These are phyloP conservation scores for Medauroidea extradentata DNA, from an alignment of 1,140 invertebrate species.

Conservation along the genomic window DNA sequence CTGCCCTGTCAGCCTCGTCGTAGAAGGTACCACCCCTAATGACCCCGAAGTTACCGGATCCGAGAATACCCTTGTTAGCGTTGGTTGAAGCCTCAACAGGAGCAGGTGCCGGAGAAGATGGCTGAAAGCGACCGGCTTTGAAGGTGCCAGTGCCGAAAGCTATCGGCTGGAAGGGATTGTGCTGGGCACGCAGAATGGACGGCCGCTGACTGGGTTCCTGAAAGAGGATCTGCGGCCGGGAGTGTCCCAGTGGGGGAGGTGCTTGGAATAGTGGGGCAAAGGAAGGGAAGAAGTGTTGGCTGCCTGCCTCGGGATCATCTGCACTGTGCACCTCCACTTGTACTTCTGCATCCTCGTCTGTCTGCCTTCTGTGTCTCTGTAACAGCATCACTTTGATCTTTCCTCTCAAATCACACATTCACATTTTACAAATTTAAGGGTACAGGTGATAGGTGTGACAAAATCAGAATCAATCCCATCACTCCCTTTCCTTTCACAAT, in stretches of 20 bases:
- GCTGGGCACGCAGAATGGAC: constrained; percentile 7
- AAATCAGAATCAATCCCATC: too few relatives aligned
- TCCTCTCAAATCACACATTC: too few relatives aligned
- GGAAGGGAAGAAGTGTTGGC: constrained; percentile 29
- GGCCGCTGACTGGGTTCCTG: constrained; percentile 20
- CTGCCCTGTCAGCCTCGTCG: constrained; percentile 56
- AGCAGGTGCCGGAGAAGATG: neutral
- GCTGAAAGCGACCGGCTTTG: neutral
- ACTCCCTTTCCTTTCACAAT: too few relatives aligned
- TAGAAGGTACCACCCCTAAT: constrained; percentile 84
- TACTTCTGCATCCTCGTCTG: neutral
- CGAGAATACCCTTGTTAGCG: constrained; percentile 51
- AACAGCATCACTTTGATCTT: too few relatives aligned
- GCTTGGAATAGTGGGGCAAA: constrained; percentile 29
- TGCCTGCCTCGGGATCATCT: constrained; percentile 15
- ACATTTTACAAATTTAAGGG: too few relatives aligned
- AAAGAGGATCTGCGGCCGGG: constrained; percentile 21
- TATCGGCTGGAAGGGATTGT: constrained; percentile 14
- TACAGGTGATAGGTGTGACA: too few relatives aligned
- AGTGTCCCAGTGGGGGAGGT: constrained; percentile 19
- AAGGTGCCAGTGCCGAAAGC: constrained; percentile 3
- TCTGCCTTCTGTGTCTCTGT: too few relatives aligned
- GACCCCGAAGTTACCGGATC: constrained; percentile 85
- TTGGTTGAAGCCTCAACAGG: constrained; percentile 4
- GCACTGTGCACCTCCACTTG: neutral